Evolutionary conservation across 2,797 vertebrate genomes (phyloP), one percentile per base, ranked within the genome.

Genomic region (Peromyscus eremicus): DNA sequence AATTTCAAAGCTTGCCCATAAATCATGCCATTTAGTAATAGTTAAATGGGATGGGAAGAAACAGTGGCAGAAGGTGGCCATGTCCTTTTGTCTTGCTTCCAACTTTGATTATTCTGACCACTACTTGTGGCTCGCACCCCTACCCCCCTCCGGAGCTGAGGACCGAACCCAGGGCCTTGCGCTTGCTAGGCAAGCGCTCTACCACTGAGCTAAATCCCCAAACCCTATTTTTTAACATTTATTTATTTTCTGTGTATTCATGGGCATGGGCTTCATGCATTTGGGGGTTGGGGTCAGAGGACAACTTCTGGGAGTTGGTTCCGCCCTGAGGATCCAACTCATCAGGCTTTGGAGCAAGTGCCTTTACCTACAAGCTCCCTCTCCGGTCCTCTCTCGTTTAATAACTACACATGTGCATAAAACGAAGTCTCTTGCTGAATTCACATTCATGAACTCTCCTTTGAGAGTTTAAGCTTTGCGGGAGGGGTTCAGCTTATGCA

Each of bases 61-160:
- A 92, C 79, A 55, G 25, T 40, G 27, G 43, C 23, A 25, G 70
- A 37, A n/a, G 55, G 34, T 57, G 80, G 77, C 77, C 40, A 14
- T n/a, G 49, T 85, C 32, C 62, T 87, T 95, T 85, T 88, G 23
- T 79, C 79, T 37, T 91, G 68, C 81, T 92, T 96, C 96, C 77
- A 96, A 85, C 64, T 89, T 84, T 32, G 80, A 96, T 19, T 91
- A 71, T 77, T 92, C 75, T 86, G n/a, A 88, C 49, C 81, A 93
- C 32, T 85, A 29, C 79, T 95, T 93, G 34, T 79, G 49, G 3
- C n/a, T 49, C 10, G 1, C 10, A 43, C 46, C 46, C 46, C 46
- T 5, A 46, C 9, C 46, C 46, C 46, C 10, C 46, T 2, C 46
- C 10, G 10, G 46, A 49, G 46, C 46, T 11, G 46, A 49, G 46